Conservation (phyloP, 2,888 invertebrate species). For the Formica aserva region DNA sequence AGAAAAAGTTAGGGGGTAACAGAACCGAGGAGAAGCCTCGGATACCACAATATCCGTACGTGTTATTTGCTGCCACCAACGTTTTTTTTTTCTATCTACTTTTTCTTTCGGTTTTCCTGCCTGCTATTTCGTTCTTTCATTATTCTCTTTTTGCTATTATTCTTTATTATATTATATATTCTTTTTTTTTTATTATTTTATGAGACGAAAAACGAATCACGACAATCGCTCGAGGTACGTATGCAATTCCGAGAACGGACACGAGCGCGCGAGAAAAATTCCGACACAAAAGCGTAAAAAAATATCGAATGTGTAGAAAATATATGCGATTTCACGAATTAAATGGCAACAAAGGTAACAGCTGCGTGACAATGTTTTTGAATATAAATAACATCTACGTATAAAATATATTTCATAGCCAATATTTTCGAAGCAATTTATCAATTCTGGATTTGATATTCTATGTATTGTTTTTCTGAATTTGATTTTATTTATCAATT, state of each 20-base stretch:
- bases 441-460: background rate
- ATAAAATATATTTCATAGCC: background rate
- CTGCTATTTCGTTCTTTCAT: background rate
- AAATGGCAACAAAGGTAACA: background rate
- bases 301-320: background rate
- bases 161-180: background rate
- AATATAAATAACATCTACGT: background rate
- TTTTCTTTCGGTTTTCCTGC: constrained; percentile 35
- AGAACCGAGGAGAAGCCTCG: constrained; percentile 58
- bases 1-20: constrained; percentile 14
- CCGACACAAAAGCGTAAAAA: background rate
- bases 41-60: constrained; percentile 69
- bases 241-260: constrained; percentile 37
- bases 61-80: constrained; percentile 85
- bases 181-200: constrained; percentile 14
- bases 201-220: constrained; percentile 41
- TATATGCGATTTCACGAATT: background rate
- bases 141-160: background rate
- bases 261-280: constrained; percentile 42
- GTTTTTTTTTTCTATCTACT: constrained; percentile 60
- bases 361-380: background rate
- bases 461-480: background rate
- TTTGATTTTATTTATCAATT: constrained; percentile 5
- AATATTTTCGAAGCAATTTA: constrained; percentile 11
- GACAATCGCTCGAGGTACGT: constrained; percentile 43